Conservation (phyloP, 2,113 vertebrate genomes). For the Equus quagga region DNA sequence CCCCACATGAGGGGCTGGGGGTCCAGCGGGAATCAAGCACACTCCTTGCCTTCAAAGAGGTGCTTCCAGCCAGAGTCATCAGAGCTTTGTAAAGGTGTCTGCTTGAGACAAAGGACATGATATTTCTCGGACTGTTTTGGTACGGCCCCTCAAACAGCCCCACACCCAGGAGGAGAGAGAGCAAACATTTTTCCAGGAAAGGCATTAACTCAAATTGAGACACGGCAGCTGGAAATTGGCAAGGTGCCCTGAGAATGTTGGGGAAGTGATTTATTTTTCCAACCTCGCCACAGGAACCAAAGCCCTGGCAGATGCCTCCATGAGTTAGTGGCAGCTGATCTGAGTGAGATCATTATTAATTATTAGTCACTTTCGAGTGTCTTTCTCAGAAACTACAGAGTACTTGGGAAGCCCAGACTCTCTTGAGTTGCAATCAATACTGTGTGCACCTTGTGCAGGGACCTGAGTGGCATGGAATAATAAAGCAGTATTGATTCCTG, state of each 20-base stretch:
- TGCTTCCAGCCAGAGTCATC: neutral
- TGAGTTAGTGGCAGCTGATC: slow-evolving; percentile 40
- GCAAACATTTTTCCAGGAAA: slow-evolving; percentile 55
- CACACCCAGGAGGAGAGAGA: neutral
- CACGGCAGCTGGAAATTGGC: slow-evolving; percentile 58
- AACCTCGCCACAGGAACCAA: neutral
- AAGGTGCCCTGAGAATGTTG: slow-evolving; percentile 51
- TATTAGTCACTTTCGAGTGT: slow-evolving; percentile 73
- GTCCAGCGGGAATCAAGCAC: neutral
- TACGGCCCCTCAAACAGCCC: neutral
- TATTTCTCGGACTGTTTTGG: neutral
- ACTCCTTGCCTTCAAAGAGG: neutral
- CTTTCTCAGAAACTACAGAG: slow-evolving; percentile 70
- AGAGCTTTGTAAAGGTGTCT: neutral
- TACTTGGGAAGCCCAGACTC: slow-evolving; percentile 47
- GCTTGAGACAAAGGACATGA: neutral
- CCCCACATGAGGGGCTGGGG: fast-evolving
- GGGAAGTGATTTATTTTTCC: slow-evolving; percentile 67
- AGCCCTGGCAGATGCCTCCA: neutral
- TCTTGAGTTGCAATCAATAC: slow-evolving; percentile 62
- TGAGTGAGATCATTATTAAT: slow-evolving; percentile 74
- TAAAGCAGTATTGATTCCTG: slow-evolving; percentile 76
- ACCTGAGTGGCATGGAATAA: slow-evolving; percentile 76
- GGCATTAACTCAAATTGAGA: neutral
- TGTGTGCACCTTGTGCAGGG: slow-evolving; percentile 2